These are phyloP conservation scores for Trichomycterus rosablanca DNA, from an alignment of 2,113 vertebrate genomes.

Conservation along the genomic window DNA sequence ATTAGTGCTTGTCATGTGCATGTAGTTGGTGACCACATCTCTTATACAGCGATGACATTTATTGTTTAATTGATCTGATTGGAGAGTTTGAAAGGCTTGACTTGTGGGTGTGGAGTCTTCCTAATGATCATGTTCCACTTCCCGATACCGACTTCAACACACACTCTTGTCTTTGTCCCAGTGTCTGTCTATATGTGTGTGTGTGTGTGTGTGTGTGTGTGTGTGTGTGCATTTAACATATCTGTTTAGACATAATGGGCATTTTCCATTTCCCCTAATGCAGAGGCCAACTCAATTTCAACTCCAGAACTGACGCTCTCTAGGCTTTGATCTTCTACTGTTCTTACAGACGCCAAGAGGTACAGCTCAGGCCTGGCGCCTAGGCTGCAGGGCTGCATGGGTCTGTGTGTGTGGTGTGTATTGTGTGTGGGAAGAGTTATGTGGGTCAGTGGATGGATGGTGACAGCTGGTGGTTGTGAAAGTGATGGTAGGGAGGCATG, in stretches of 20 bases:
- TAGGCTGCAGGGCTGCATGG: conserved; percentile 14
- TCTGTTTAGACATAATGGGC: conserved; percentile 32
- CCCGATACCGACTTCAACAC: conserved; percentile 64
- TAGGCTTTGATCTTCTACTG: conserved; percentile 37
- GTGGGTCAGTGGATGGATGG: conserved; percentile 67
- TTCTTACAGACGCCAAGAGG: conserved; percentile 29
- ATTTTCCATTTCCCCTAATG: conserved; percentile 44
- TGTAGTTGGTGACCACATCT: conserved; percentile 66
- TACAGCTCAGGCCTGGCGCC: conserved; percentile 26
- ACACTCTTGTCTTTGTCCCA: conserved; percentile 54
- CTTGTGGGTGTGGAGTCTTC: conserved; percentile 71
- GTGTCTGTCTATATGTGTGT: background rate
- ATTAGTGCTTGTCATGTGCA: conserved; percentile 53
- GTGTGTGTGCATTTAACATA: conserved; percentile 9
- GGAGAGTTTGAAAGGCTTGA: conserved; percentile 65
- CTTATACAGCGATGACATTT: conserved; percentile 67
- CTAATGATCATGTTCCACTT: conserved; percentile 76
- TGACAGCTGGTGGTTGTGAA: conserved; percentile 69
- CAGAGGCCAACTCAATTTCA: conserved; percentile 43
- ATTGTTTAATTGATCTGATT: conserved; percentile 78
- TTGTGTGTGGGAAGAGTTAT: conserved; percentile 58
- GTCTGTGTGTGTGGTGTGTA: conserved; percentile 41
- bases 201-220: conserved; percentile 20
- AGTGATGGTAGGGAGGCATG: conserved; percentile 48
- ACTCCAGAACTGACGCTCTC: conserved; percentile 37